phyloP scores from a whole-genome alignment of 2,888 invertebrate genomes.

The Chalcis sispes region DNA sequence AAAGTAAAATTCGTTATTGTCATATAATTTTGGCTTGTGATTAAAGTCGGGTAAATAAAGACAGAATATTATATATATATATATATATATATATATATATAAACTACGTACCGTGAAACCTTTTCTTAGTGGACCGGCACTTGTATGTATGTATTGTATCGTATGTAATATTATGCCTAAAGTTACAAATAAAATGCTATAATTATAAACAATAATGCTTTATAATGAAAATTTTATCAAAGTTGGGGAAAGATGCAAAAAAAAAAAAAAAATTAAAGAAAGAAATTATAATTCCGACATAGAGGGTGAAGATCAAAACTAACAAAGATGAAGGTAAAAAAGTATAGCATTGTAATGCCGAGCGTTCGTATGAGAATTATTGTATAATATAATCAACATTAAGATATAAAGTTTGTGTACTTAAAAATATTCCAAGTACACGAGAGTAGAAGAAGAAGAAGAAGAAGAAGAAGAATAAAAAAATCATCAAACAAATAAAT shows the following conservation, averaged over 20 bases:
- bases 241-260: slow-evolving; percentile 41
- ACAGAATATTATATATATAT: slow-evolving; percentile 43
- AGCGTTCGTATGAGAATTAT: slow-evolving; percentile 63
- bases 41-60: not conserved
- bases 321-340: slow-evolving; percentile 52
- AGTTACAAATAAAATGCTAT: slow-evolving; percentile 67
- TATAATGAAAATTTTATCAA: slow-evolving; percentile 52
- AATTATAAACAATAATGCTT: slow-evolving; percentile 63
- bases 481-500: slow-evolving; percentile 23
- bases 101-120: slow-evolving; percentile 42
- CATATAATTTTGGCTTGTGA: slow-evolving; percentile 38
- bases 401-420: slow-evolving; percentile 61
- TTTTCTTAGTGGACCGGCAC: slow-evolving; percentile 65
- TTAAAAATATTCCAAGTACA: slow-evolving; percentile 59
- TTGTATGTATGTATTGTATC: slow-evolving; percentile 74
- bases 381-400: slow-evolving; percentile 62
- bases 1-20: slow-evolving; percentile 7
- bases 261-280: slow-evolving; percentile 11
- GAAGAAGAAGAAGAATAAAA: slow-evolving; percentile 3
- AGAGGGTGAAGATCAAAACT: slow-evolving; percentile 7
- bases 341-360: slow-evolving; percentile 61
- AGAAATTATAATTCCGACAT: slow-evolving; percentile 6
- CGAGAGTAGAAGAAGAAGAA: slow-evolving; percentile 7
- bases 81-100: no score
- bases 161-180: slow-evolving; percentile 72